Conservation (phyloP, 2,888 invertebrate genomes). For the Aphidius colemani region DNA sequence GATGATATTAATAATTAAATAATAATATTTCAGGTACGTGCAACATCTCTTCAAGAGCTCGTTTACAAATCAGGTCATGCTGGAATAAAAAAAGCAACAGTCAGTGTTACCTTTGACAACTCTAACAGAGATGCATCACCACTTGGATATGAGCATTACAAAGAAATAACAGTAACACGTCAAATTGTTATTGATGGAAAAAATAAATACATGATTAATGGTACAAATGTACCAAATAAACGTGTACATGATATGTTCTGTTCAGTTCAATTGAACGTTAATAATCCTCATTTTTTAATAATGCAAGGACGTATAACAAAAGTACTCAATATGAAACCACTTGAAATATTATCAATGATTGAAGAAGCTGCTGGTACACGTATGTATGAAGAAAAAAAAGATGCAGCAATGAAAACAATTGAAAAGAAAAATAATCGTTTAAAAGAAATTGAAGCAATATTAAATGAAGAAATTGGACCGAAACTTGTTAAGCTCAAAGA, state of each 20-base stretch:
- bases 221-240: constrained; percentile 86
- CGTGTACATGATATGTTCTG: constrained; percentile 93
- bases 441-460: constrained; percentile 79
- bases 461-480: constrained; percentile 88
- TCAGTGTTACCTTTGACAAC: constrained; percentile 96
- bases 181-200: constrained; percentile 88
- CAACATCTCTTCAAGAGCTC: constrained; percentile 87
- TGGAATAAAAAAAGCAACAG: constrained; percentile 93
- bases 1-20: not conserved
- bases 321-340: constrained; percentile 98
- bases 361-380: constrained; percentile 99
- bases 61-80: constrained; percentile 98
- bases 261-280: constrained; percentile 95
- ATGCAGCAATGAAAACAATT: constrained; percentile 82
- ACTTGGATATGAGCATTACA: constrained; percentile 85
- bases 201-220: constrained; percentile 93
- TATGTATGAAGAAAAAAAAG: constrained; percentile 94
- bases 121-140: constrained; percentile 80
- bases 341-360: constrained; percentile 95
- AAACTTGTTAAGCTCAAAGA: constrained; percentile 82
- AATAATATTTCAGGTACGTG: constrained; percentile 75
- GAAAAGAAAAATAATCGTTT: constrained; percentile 92
- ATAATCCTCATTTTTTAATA: constrained; percentile 98
- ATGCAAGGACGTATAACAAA: constrained; percentile 99
- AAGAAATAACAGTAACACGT: constrained; percentile 91